Base-by-base conservation (phyloP, 1,140 invertebrate species). In the Trachymyrmex cornetzi region DNA sequence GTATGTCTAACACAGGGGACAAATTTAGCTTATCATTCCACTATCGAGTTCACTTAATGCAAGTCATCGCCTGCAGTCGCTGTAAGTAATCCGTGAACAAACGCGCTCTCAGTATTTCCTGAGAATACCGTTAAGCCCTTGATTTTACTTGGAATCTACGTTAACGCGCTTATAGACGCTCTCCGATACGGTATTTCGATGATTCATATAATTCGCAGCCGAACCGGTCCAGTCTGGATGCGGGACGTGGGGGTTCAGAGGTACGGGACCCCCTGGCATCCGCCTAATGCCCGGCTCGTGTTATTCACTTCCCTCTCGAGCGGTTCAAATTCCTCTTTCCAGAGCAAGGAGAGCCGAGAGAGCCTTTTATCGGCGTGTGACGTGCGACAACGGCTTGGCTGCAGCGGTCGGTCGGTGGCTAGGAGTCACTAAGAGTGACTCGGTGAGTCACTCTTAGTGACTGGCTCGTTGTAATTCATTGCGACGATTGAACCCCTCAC, bases 391-490 rank as follows among this genome's bases (percentile, higher is more conserved):
- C 86, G 81, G 69, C 80, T 30, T 30, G 79, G 30, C 30, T 34
- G 30, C 88, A 71, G n/a, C 81, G 22, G 72, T 27, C 30, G 74
- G 63, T 63, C 30, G 74, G 63, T 63, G 85, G 34, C 48, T 80
- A 88, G 77, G 77, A 90, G 75, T 30, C n/a, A n/a, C n/a, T n/a
- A n/a, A n/a, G n/a, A n/a, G n/a, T n/a, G n/a, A 77, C 59, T 55
- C 50, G 80, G 86, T 89, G 90, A 88, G 89, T 92, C 87, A 88
- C 85, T 87, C 88, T 86, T 80, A 87, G 90, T 92, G 92, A 91
- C 88, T 92, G 90, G 87, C 84, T 87, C 87, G 90, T 92, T 92
- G 91, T 90, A 92, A 92, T 92, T 92, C 91, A 92, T 92, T 92
- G 89, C 91, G 89, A 92, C 89, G 88, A 92, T 92, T 91, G 89